A percentile compares a stretch with the other conserved stretches of the same genome.
phyloP scores from a whole-genome alignment of 2,888 invertebrate species.

The Ethmia dodecea region DNA sequence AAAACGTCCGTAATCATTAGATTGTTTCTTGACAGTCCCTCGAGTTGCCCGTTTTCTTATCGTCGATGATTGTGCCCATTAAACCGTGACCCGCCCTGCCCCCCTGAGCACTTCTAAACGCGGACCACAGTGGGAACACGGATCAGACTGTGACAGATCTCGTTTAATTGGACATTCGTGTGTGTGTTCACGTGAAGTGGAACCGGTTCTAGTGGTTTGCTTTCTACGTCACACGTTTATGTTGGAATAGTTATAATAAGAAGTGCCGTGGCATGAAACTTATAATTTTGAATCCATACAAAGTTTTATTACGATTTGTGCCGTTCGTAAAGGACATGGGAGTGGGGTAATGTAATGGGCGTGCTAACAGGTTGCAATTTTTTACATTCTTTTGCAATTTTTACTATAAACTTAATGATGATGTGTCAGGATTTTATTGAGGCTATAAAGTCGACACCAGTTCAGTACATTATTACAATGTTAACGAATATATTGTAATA shows the following conservation, averaged over 20 bases:
- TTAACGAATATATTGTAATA: too few species aligned
- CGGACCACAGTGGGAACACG: slow-evolving; percentile 40
- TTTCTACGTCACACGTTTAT: slow-evolving; percentile 68
- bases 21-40: slow-evolving; percentile 53
- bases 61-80: slow-evolving; percentile 54
- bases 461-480: too few species aligned
- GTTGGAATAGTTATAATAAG: slow-evolving; percentile 57
- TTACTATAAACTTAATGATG: too few species aligned
- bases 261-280: slow-evolving; percentile 19
- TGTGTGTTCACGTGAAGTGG: slow-evolving; percentile 61
- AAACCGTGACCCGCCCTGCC: slow-evolving; percentile 43
- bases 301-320: slow-evolving; percentile 70
- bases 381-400: too few species aligned
- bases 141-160: slow-evolving; percentile 60
- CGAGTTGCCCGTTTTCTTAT: slow-evolving; percentile 64
- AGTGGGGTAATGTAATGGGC: too few species aligned
- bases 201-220: slow-evolving; percentile 66
- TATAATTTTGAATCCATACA: slow-evolving; percentile 46
- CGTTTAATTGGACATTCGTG: slow-evolving; percentile 62
- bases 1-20: slow-evolving; percentile 38
- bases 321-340: too few species aligned
- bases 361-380: too few species aligned
- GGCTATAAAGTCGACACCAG: too few species aligned
- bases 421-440: too few species aligned
- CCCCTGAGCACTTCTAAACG: slow-evolving; percentile 29